A percentile compares a stretch with the other conserved stretches of the same genome.
phyloP scores from a whole-genome alignment of 2,888 invertebrate genomes.

The Agrochola circellaris region DNA sequence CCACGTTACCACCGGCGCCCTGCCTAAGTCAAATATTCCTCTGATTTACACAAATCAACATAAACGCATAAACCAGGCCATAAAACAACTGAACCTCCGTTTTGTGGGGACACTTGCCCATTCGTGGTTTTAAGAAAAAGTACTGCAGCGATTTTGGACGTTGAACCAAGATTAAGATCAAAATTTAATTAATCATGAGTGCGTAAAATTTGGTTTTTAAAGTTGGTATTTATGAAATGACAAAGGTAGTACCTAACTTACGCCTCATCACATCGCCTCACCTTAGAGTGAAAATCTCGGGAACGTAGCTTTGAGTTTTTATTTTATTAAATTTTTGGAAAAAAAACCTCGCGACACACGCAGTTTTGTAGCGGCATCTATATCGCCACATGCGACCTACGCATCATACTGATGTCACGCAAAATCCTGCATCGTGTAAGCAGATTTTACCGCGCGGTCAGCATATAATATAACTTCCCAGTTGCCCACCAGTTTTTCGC shows the following conservation, averaged over 20 bases:
- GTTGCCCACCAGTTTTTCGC: no score
- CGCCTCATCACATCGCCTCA: no score
- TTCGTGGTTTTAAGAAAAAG: conserved; percentile 42
- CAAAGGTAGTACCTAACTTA: background rate
- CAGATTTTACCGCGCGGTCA: no score
- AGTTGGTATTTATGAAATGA: background rate
- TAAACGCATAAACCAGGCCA: conserved; percentile 55
- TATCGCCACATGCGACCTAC: no score
- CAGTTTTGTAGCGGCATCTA: no score
- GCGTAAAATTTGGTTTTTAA: conserved; percentile 5
- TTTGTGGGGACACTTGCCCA: conserved; percentile 43
- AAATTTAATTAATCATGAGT: conserved; percentile 23
- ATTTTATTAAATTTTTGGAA: no score
- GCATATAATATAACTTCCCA: no score
- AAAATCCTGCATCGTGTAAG: no score
- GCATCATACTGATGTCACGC: no score
- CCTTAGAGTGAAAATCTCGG: no score
- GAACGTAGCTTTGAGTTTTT: no score
- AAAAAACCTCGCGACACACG: no score
- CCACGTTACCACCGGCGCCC: conserved; percentile 69
- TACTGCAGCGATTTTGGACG: conserved; percentile 19
- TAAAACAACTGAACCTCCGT: conserved; percentile 35
- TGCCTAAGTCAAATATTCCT: conserved; percentile 64
- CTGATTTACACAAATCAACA: conserved; percentile 65
- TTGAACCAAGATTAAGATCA: conserved; percentile 34